phyloP scores from a whole-genome alignment of 1,140 invertebrate species.

The Zaprionus davidi region DNA sequence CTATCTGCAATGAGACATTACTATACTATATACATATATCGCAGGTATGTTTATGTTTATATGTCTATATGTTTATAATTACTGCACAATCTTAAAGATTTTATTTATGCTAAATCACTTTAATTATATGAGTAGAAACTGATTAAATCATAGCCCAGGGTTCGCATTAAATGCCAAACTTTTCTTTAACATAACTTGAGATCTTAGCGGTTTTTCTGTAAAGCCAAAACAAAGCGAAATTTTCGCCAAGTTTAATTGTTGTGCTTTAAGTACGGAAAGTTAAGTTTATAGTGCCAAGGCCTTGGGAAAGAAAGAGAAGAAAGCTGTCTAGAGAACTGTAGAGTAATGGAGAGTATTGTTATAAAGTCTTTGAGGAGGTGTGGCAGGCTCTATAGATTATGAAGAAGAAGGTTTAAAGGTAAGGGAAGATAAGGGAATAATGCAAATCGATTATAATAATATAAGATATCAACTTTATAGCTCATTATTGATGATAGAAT shows the following conservation, averaged over 20 bases:
- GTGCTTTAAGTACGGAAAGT: conserved; percentile 4
- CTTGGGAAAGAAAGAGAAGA: background rate
- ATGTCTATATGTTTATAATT: background rate
- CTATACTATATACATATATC: background rate
- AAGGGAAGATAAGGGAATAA: background rate
- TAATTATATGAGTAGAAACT: background rate
- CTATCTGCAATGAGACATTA: background rate
- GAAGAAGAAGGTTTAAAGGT: no score
- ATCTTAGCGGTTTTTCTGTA: background rate
- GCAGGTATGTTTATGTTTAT: background rate
- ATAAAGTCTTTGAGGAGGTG: background rate
- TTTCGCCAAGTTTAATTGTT: conserved; percentile 2
- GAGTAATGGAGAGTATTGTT: background rate
- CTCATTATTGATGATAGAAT: no score
- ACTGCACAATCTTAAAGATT: background rate
- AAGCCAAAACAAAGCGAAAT: background rate
- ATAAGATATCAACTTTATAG: background rate
- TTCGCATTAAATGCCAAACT: background rate
- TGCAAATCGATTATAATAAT: background rate
- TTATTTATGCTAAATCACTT: background rate
- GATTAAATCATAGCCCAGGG: background rate
- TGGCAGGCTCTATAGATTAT: background rate
- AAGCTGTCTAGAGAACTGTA: background rate
- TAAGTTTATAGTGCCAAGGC: background rate
- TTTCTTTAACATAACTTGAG: background rate